A percentile compares a stretch with the other conserved stretches of the same genome.
These are phyloP conservation scores for Mercenaria mercenaria DNA, from an alignment of 1,140 invertebrate genomes.

Conservation along the genomic window DNA sequence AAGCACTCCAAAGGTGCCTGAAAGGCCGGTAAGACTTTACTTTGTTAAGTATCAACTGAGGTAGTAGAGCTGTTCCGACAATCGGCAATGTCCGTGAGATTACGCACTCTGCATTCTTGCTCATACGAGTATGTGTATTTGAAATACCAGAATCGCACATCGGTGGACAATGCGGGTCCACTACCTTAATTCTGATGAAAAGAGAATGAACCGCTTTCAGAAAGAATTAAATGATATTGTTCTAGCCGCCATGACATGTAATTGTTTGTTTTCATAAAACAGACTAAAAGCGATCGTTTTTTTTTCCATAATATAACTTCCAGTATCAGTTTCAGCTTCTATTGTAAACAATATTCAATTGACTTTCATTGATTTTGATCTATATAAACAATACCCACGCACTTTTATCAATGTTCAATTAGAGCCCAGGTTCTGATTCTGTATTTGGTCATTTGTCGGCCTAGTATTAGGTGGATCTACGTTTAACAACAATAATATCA, in stretches of 20 bases:
- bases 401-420: background rate
- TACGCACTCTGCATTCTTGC: background rate
- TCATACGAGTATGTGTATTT: too few relatives aligned
- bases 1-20: constrained; percentile 2
- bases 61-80: too few relatives aligned
- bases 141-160: constrained; percentile 2
- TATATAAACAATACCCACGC: background rate
- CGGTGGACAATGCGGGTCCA: too few relatives aligned
- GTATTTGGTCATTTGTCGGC: background rate
- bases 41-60: background rate
- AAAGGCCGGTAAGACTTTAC: constrained; percentile 31
- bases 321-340: background rate
- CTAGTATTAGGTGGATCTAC: too few relatives aligned
- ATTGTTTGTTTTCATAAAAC: too few relatives aligned
- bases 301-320: background rate
- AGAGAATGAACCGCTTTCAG: too few relatives aligned
- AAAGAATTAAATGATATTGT: too few relatives aligned
- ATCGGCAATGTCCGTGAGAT: too few relatives aligned
- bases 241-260: too few relatives aligned
- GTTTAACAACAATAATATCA: too few relatives aligned
- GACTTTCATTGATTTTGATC: background rate
- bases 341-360: background rate
- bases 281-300: too few relatives aligned
- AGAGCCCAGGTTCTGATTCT: background rate
- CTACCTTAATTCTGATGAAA: too few relatives aligned